phyloP scores from a whole-genome alignment of 2,888 invertebrate genomes.

The Tenodera sinensis region DNA sequence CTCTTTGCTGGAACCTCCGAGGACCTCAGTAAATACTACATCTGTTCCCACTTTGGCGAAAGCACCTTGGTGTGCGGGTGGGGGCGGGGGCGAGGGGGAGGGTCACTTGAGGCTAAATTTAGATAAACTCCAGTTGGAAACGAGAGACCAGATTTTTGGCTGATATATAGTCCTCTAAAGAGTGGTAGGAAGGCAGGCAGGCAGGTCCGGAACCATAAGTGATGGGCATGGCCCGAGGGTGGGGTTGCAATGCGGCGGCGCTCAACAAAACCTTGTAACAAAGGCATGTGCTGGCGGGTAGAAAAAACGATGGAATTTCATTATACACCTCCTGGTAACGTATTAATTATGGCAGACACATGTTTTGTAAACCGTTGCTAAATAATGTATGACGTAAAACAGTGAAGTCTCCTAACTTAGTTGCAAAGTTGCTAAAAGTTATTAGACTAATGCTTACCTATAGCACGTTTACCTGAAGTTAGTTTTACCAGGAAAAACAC shows the following conservation, averaged over 20 bases:
- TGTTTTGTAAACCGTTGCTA: neutral
- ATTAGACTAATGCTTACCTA: too few relatives aligned
- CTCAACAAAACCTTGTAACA: neutral
- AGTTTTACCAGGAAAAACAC: too few relatives aligned
- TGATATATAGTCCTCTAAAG: neutral
- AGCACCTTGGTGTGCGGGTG: too few relatives aligned
- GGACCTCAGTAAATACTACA: neutral
- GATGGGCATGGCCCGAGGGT: neutral
- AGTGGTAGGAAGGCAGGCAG: neutral
- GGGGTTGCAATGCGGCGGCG: neutral
- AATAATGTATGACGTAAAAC: neutral
- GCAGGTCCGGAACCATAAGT: neutral
- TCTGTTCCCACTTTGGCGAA: neutral
- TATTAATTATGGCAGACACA: neutral
- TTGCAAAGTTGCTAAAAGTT: too few relatives aligned
- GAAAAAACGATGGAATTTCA: neutral
- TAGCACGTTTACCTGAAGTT: fast-evolving
- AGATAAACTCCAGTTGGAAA: neutral
- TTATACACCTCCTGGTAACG: neutral
- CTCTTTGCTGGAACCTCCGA: too few relatives aligned
- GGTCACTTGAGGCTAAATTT: neutral
- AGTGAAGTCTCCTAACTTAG: neutral
- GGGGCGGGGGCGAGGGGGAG: too few relatives aligned
- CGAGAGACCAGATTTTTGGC: neutral
- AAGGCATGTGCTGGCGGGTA: neutral